Evolutionary conservation across 64 coral and sea anemone genomes (phyloP).

Genomic region (Montipora cactus): DNA sequence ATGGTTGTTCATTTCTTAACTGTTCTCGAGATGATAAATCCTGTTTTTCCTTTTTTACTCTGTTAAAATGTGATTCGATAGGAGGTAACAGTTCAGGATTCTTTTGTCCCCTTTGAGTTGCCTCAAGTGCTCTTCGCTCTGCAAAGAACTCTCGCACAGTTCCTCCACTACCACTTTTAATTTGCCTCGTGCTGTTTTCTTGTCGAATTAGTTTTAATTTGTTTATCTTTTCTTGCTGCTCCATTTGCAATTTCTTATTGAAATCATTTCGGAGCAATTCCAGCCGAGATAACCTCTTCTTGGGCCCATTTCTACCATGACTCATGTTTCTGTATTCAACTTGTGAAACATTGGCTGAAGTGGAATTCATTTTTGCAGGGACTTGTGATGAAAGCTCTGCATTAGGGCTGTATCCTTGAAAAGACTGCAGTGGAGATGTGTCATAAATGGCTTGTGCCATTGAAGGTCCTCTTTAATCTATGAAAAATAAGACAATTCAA

Average conservation of each 20-base stretch:
- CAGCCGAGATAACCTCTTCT: constrained; percentile 72
- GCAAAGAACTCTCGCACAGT: constrained; percentile 95
- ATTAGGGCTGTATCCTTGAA: constrained; percentile 34
- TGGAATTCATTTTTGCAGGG: constrained; percentile 22
- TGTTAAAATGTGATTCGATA: constrained; percentile 84
- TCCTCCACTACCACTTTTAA: constrained; percentile 52
- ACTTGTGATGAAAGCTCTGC: constrained; percentile 8
- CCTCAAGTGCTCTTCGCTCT: constrained; percentile 87
- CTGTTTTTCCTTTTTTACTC: constrained; percentile 73
- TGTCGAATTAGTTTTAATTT: constrained; percentile 39
- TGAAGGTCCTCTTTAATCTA: constrained; percentile 1
- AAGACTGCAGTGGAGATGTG: neutral
- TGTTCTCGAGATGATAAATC: neutral
- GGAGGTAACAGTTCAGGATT: constrained; percentile 76
- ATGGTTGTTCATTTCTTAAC: constrained; percentile 3
- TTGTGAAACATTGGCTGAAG: constrained; percentile 20
- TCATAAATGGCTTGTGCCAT: constrained; percentile 46
- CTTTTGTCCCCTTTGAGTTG: constrained; percentile 54
- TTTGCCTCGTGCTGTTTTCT: constrained; percentile 28
- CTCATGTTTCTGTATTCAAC: constrained; percentile 66
- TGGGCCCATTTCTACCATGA: constrained; percentile 42
- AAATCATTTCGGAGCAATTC: constrained; percentile 84
- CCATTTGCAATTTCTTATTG: constrained; percentile 84
- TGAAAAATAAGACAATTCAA: neutral
- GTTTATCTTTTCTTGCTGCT: constrained; percentile 77